Base-by-base conservation (phyloP, 2,888 invertebrate genomes). In the Ophion slaviceki region DNA sequence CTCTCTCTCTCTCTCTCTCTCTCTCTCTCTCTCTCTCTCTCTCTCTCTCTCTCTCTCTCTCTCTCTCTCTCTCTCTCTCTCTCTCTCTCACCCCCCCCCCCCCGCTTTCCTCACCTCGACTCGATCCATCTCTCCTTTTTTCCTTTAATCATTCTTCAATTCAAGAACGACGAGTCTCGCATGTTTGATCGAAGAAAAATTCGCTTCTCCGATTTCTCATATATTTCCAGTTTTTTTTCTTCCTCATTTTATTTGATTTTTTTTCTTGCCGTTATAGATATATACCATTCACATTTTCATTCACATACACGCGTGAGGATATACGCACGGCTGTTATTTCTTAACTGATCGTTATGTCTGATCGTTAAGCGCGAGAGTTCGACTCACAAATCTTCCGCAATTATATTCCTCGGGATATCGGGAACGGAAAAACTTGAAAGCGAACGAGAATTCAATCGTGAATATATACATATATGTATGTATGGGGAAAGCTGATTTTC, bases 141-240 rank as follows among this genome's bases (percentile, higher is more conserved):
- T 78, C 75, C 80, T 62, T 75, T 70, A 70, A 79, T 85, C 68
- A 59, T 79, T 82, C 79, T 82, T 72, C 85, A 68, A 82, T 85
- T 85, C 80, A 64, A 85, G 85, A 80, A 72, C 85, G 76, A 75
- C 85, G 79, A 80, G 70, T 78, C 64, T 74, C 59, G 77, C 36
- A 80, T 28, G 64, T 82, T 80, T 71, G 61, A 76, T 76, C 71
- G 66, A 66, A 82, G 79, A 82, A 85, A 85, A 82, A 79, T 80
- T 85, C 67, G 71, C 76, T 82, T 82, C 85, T 80, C 82, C 61
- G 82, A 82, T 76, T 80, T 85, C 61, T 72, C 82, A 53, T 78
- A 64, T 20, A 66, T 14, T 17, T 53, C 24, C 2, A 4, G 14
- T 32, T 71, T 24, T 32, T 53, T 28, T 71, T 71, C 40, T 36